A percentile compares a stretch with the other conserved stretches of the same genome.
phyloP scores from a whole-genome alignment of 2,113 vertebrate genomes.

The Rhagologus leucostigma region DNA sequence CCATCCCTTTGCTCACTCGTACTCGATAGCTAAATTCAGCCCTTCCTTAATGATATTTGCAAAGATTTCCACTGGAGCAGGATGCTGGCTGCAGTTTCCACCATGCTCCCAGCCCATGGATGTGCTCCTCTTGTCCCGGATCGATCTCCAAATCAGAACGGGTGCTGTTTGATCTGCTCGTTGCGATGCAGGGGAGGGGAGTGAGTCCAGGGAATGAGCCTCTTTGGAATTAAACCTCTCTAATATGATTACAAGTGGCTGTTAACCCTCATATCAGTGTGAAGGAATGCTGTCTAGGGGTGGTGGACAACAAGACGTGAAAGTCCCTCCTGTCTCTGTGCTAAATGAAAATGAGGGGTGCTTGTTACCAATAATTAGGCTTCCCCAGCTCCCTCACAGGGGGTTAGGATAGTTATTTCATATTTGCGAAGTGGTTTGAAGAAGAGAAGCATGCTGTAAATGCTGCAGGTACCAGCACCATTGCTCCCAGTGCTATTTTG shows the following conservation, averaged over 20 bases:
- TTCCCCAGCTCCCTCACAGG: not conserved
- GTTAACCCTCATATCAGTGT: not conserved
- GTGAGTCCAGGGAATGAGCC: not conserved
- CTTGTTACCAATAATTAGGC: not conserved
- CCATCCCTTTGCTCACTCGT: not conserved
- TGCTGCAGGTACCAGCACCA: not conserved
- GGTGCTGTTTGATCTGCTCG: constrained; percentile 61
- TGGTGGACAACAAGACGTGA: not conserved
- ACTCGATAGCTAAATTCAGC: not conserved
- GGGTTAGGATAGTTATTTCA: not conserved
- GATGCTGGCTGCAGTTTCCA: not conserved
- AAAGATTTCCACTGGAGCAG: constrained; percentile 35
- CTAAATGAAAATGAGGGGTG: not conserved
- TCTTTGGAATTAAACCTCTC: constrained; percentile 49
- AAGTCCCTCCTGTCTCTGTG: not conserved
- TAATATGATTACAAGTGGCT: constrained; percentile 5
- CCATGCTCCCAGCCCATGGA: not conserved
- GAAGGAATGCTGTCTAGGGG: not conserved
- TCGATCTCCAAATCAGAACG: constrained; percentile 3
- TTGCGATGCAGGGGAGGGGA: not conserved
- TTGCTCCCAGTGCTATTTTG: not conserved
- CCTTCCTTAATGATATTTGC: not conserved
- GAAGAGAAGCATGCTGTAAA: not conserved
- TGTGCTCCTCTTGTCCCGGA: not conserved
- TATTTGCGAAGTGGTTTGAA: not conserved